Percentiles rank a stretch among this genome's conserved stretches.
These are phyloP conservation scores for Teleiodes luculella DNA, from an alignment of 2,888 invertebrate species.

Conservation along the genomic window DNA sequence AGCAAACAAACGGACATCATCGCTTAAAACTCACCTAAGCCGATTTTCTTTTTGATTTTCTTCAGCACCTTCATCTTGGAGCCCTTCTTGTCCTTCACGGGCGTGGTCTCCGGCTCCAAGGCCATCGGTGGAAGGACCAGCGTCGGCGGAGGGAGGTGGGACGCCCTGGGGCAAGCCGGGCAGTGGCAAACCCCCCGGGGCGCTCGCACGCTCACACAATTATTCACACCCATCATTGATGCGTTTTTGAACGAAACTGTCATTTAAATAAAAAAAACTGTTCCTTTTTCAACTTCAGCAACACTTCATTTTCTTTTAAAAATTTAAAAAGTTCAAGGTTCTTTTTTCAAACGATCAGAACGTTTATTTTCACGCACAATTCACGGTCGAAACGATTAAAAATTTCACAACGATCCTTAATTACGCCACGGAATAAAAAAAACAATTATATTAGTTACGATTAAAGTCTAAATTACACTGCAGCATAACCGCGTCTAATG, in stretches of 20 bases:
- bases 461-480: neutral
- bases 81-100: conserved; percentile 69
- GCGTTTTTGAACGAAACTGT: conserved; percentile 20
- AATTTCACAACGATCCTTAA: conserved; percentile 1
- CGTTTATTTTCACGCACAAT: neutral
- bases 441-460: neutral
- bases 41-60: conserved; percentile 92
- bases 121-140: conserved; percentile 72
- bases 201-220: conserved; percentile 78
- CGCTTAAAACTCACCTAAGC: conserved; percentile 83
- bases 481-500: neutral
- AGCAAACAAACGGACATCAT: neutral
- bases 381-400: neutral
- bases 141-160: conserved; percentile 67
- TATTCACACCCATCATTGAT: conserved; percentile 76
- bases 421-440: neutral
- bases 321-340: neutral
- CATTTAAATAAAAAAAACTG: neutral
- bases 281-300: neutral
- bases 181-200: conserved; percentile 76
- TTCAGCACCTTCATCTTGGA: conserved; percentile 93
- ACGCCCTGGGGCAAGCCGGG: conserved; percentile 71
- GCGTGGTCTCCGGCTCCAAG: conserved; percentile 65
- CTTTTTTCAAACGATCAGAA: neutral
- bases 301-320: neutral